Evolutionary conservation across 2,888 invertebrate genomes (phyloP).

Genomic region (Chymomyza amoena): DNA sequence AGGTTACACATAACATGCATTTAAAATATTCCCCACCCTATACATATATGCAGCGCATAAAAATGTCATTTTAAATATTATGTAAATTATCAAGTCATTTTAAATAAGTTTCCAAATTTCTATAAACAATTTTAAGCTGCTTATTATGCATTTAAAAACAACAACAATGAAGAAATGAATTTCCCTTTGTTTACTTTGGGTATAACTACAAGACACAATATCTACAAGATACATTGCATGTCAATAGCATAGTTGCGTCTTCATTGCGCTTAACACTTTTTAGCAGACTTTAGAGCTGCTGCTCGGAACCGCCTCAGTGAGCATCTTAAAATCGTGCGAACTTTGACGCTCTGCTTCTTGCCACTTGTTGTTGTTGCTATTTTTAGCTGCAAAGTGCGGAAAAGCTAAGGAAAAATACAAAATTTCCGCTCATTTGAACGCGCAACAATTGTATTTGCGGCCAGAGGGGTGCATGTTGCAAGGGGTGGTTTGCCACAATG

Average conservation of each 20-base stretch:
- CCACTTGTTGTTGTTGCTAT: not conserved
- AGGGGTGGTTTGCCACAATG: not conserved
- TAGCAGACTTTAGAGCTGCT: not conserved
- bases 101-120: not conserved
- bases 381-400: constrained; percentile 6
- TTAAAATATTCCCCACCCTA: too few relatives aligned
- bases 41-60: not conserved
- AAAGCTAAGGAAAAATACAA: not conserved
- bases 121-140: not conserved
- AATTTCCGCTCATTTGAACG: constrained; percentile 15
- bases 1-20: not conserved
- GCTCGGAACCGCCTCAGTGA: not conserved
- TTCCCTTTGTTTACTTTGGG: not conserved
- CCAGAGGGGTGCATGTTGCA: not conserved
- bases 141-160: not conserved
- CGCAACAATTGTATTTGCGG: not conserved
- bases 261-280: not conserved
- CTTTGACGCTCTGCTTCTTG: not conserved
- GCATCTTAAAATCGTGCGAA: constrained; percentile 1
- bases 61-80: not conserved
- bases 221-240: not conserved
- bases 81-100: not conserved
- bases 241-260: not conserved
- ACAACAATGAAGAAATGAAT: not conserved
- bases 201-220: too few relatives aligned